A percentile compares a stretch with the other conserved stretches of the same genome.
These are phyloP conservation scores for Syndactyla subalaris DNA, from an alignment of 2,797 vertebrate species.

Conservation along the genomic window DNA sequence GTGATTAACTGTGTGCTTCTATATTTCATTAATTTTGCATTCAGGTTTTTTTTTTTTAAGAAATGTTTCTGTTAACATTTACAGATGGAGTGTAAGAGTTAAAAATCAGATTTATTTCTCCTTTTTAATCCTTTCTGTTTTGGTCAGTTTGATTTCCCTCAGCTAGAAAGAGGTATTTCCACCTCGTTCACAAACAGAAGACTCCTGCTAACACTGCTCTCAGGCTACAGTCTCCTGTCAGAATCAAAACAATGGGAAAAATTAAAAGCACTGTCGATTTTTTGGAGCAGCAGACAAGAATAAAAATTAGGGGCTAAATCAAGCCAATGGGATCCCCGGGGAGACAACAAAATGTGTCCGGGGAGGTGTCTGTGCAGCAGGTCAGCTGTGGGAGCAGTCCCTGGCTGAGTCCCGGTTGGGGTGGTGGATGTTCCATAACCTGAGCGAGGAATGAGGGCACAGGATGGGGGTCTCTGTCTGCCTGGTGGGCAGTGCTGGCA, in stretches of 20 bases:
- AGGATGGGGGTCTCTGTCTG: fast-evolving
- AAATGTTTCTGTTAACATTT: not conserved
- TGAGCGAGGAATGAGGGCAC: fast-evolving
- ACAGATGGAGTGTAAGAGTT: not conserved
- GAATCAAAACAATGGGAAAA: fast-evolving
- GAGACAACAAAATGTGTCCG: fast-evolving
- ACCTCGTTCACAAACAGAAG: not conserved
- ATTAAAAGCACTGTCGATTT: fast-evolving
- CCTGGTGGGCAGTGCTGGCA: fast-evolving
- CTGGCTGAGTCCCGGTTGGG: not conserved
- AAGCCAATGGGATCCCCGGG: not conserved
- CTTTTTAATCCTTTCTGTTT: not conserved
- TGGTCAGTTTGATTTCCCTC: not conserved
- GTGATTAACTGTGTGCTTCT: not conserved
- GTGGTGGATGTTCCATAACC: fast-evolving
- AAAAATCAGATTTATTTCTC: not conserved
- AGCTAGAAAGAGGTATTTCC: not conserved
- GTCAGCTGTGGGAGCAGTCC: not conserved
- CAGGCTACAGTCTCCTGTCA: not conserved
- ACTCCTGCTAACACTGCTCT: not conserved
- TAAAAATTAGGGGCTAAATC: fast-evolving
- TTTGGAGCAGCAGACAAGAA: fast-evolving
- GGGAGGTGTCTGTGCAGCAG: not conserved
- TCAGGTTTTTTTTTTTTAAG: not conserved
- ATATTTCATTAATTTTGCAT: not conserved